Conservation (phyloP, 1,140 invertebrate species). For the Araneus ventricosus region DNA sequence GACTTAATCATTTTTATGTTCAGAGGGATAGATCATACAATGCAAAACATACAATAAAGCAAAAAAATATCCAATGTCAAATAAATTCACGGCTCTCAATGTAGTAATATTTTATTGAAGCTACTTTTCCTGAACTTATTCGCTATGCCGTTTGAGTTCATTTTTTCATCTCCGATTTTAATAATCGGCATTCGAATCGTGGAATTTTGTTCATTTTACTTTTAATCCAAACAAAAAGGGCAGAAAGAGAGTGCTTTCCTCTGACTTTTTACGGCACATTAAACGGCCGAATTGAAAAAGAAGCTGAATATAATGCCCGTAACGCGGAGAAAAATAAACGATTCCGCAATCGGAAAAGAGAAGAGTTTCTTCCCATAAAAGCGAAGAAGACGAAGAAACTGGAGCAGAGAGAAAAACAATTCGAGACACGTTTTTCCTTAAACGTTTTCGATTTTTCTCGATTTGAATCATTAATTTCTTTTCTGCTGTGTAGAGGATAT, state of each 20-base stretch:
- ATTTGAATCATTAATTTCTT: conserved; percentile 69
- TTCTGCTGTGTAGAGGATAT: conserved; percentile 30
- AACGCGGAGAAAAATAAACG: background rate
- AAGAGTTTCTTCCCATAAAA: background rate
- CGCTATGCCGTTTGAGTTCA: background rate
- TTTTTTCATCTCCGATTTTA: background rate
- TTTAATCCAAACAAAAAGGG: background rate
- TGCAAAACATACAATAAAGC: too few species aligned
- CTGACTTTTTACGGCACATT: background rate
- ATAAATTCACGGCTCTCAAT: too few species aligned
- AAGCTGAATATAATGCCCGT: background rate
- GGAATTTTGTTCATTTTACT: background rate
- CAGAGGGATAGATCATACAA: too few species aligned
- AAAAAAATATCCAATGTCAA: background rate
- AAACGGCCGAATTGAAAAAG: background rate
- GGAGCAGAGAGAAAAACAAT: conserved; percentile 45
- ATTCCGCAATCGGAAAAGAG: background rate
- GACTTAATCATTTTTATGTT: too few species aligned
- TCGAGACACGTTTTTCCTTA: conserved; percentile 65
- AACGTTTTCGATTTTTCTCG: conserved; percentile 70
- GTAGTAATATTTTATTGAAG: background rate
- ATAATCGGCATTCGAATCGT: too few species aligned
- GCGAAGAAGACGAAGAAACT: background rate
- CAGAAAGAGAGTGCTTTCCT: background rate
- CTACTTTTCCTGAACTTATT: background rate